Base-by-base conservation (phyloP, 2,888 invertebrate species). In the Ectropis crepuscularia region DNA sequence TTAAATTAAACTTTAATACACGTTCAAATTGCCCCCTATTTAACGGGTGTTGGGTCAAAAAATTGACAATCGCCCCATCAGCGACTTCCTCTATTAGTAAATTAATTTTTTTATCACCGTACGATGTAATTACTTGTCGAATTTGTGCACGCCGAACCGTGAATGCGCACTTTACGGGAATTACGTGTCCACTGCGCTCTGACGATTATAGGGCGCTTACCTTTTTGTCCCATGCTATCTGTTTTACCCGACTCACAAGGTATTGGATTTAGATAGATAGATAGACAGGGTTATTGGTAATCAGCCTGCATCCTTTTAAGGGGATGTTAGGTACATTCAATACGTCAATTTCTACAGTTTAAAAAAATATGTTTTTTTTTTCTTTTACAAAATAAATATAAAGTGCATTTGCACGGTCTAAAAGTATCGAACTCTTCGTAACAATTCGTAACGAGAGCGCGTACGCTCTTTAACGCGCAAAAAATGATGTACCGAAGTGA, bases 71-170 rank as follows among this genome's bases (percentile, higher is more conserved):
- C 72, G 66, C 37, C 62, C 74, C 70, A 75, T 74, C 77, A 78
- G 69, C 76, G 67, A 83, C 86, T 85, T 87, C 86, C 85, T 83
- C 81, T 80, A 77, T 76, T 77, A 80, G 74, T 74, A 74, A 79
- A 79, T 78, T 77, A 75, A 74, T 79, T 80, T 81, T 79, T 80
- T 85, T 79, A 82, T 76, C 80, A 80, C 81, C 83, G 78, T 83
- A 75, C 77, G 81, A 79, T 75, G 80, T 83, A 87, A 88, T 89
- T 87, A 84, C 75, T 76, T 74, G 74, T 75, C 80, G 84, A 89
- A 89, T 89, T 88, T 83, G 87, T 82, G 83, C 69, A 80, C 80
- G 71, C 68, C 79, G 66, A 71, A 79, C 76, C 89, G 86, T 88
- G 82, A 82, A 77, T 74, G 67, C 63, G 69, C 59, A 68, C 74